Percentiles rank a stretch among this genome's conserved stretches.
phyloP scores from a whole-genome alignment of 2,113 vertebrate genomes.

The Leucoraja erinaceus region DNA sequence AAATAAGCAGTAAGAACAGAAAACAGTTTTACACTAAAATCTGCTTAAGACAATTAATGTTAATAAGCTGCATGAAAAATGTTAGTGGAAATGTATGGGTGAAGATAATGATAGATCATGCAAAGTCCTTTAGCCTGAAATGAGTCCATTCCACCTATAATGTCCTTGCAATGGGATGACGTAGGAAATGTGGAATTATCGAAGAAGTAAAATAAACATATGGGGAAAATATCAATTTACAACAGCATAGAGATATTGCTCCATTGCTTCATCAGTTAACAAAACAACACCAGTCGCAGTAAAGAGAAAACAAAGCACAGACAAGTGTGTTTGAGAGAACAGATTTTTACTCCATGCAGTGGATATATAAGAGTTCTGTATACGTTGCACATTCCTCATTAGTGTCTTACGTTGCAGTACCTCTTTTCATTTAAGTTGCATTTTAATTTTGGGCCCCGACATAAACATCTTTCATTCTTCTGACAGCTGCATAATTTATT shows the following conservation, averaged over 20 bases:
- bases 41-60: constrained; percentile 69
- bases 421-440: constrained; percentile 33
- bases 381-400: constrained; percentile 21
- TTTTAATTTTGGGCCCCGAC: not conserved
- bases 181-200: constrained; percentile 59
- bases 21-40: constrained; percentile 57
- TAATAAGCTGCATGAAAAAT: constrained; percentile 75
- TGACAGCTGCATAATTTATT: not conserved
- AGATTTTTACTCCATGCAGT: constrained; percentile 67
- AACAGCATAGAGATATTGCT: constrained; percentile 23
- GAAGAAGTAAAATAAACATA: constrained; percentile 17
- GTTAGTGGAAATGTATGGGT: constrained; percentile 67
- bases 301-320: constrained; percentile 51
- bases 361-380: constrained; percentile 52
- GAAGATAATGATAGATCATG: constrained; percentile 64
- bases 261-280: constrained; percentile 30
- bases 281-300: constrained; percentile 68
- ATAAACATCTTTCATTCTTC: constrained; percentile 15
- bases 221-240: constrained; percentile 28
- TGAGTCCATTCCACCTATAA: constrained; percentile 66
- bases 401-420: constrained; percentile 35
- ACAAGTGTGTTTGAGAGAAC: constrained; percentile 56
- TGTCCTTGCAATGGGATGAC: constrained; percentile 65
- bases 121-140: constrained; percentile 67
- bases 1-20: not conserved